phyloP scores from a whole-genome alignment of 2,888 invertebrate species.

The Lomographa bimaculata region DNA sequence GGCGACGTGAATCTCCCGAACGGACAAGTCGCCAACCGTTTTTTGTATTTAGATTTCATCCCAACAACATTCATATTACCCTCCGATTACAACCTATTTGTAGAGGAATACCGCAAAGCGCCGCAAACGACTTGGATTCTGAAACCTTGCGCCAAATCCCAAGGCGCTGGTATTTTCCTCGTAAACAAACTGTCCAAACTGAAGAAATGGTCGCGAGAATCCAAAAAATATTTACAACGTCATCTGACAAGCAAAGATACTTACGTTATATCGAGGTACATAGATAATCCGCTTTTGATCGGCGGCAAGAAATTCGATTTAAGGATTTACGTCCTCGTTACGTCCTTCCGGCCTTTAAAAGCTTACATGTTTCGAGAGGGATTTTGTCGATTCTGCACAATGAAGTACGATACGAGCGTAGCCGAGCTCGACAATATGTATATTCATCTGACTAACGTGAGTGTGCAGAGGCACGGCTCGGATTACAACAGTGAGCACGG shows the following conservation, averaged over 20 bases:
- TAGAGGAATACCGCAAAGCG: constrained; percentile 95
- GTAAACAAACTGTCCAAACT: constrained; percentile 96
- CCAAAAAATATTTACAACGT: constrained; percentile 92
- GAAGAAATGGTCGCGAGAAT: constrained; percentile 94
- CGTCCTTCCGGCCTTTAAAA: constrained; percentile 95
- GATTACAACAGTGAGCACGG: constrained; percentile 96
- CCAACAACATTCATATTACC: constrained; percentile 97
- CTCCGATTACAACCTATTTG: constrained; percentile 97
- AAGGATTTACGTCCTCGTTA: constrained; percentile 94
- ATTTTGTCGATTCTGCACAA: constrained; percentile 97
- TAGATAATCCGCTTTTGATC: constrained; percentile 95
- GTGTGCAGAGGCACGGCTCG: constrained; percentile 96
- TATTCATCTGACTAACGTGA: constrained; percentile 97
- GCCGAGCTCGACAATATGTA: constrained; percentile 95
- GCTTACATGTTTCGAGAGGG: constrained; percentile 95
- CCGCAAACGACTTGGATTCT: constrained; percentile 98
- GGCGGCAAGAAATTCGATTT: constrained; percentile 98
- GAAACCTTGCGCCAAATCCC: constrained; percentile 97
- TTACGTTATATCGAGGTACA: constrained; percentile 97
- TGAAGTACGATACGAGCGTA: constrained; percentile 94
- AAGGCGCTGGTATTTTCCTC: constrained; percentile 95
- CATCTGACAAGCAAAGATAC: constrained; percentile 91
- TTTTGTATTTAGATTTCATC: constrained; percentile 93
- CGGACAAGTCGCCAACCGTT: constrained; percentile 87
- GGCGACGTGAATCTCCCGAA: constrained; percentile 63